Base-by-base conservation (phyloP, 1,140 invertebrate genomes). In the Subanguina moxae region DNA sequence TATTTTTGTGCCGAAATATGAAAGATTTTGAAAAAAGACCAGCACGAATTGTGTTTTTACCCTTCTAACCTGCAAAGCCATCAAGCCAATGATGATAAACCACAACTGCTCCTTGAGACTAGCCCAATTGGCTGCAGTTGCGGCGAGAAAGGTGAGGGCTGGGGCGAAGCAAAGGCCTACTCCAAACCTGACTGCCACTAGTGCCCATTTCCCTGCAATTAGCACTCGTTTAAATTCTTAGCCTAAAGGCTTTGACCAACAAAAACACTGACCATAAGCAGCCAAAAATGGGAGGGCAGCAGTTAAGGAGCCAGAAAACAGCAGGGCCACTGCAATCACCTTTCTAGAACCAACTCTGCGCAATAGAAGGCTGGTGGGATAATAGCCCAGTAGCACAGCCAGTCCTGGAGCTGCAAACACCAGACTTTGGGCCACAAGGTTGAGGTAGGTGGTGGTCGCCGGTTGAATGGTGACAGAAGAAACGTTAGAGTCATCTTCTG, bases 31-130 rank as follows among this genome's bases (percentile, higher is more conserved):
- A n/a, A n/a, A n/a, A 19, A 43, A 67, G 25, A 25, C 43, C 30
- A 57, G 15, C 21, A 72, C 19, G 11, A 68, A 70, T n/a, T 9
- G 11, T 57, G 11, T 25, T 25, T 28, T 11, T 11, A 25, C 52
- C 27, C 52, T 21, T 42, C 58, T 23, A 30, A 73, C 72, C 72
- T 66, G 45, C 43, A 75, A 27, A 15, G 74, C 67, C 30, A 69
- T 30, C 43, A 75, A 56, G 13, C 57, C 75, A 30, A 46, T 64
- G 17, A 32, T 28, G 42, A 76, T 30, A 52, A 75, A 75, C 27
- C 48, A 70, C 9, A 77, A 59, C 58, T 75, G 73, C 62, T 75
- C 73, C 32, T 72, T 66, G n/a, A 75, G 28, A 23, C 70, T 64
- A 13, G 67, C 74, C 73, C 73, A 75, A 32, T 72, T 25, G 7